Percentiles rank a stretch among this genome's conserved stretches.
phyloP scores from a whole-genome alignment of 2,797 vertebrate genomes.

The Takifugu ocellatus region DNA sequence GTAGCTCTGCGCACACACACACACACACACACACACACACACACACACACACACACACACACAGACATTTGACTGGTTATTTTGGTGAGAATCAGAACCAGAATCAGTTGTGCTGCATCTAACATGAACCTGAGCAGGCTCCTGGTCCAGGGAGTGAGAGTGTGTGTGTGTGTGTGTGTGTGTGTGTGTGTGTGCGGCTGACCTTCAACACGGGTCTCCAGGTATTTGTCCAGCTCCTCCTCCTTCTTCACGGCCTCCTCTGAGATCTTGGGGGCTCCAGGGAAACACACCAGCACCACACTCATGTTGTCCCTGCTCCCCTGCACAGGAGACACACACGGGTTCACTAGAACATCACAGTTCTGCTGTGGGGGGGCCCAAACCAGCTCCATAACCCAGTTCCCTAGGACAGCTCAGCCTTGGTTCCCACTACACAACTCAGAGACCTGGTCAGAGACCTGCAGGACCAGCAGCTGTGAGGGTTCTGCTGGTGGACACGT shows the following conservation, averaged over 20 bases:
- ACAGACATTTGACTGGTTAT: no score
- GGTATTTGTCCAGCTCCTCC: conserved; percentile 92
- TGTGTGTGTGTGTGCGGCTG: conserved; percentile 37
- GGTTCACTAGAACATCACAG: neutral
- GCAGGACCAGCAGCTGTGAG: no score
- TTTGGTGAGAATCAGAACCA: no score
- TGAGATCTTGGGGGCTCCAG: conserved; percentile 92
- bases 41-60: no score
- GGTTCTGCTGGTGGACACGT: no score
- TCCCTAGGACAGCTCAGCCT: no score
- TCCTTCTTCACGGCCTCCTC: conserved; percentile 95
- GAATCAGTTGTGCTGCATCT: no score
- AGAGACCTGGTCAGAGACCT: no score
- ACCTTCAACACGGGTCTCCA: conserved; percentile 96
- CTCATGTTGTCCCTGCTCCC: conserved; percentile 99
- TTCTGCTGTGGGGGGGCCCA: neutral
- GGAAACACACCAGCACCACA: conserved; percentile 96
- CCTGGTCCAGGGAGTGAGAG: no score
- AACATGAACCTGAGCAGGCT: no score
- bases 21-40: neutral
- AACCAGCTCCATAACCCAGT: neutral
- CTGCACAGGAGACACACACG: conserved; percentile 61
- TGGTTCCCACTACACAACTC: no score
- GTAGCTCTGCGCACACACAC: conserved; percentile 80
- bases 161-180: no score